Evolutionary conservation across 2,797 vertebrate species (phyloP).

Genomic region (Alfaro cultratus): DNA sequence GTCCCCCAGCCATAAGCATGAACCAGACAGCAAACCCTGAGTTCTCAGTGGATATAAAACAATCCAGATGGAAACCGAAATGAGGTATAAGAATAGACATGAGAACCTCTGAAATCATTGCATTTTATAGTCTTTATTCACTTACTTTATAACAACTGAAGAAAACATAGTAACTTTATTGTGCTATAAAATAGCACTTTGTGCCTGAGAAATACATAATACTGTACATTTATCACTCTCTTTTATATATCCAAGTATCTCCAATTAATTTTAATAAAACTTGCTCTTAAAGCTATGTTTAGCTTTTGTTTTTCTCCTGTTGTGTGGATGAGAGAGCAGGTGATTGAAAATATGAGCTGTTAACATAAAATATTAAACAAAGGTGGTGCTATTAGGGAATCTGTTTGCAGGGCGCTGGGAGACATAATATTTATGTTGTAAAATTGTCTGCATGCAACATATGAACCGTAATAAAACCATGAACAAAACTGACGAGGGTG

Average conservation of each 20-base stretch:
- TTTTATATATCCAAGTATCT: background rate
- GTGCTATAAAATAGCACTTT: too few relatives aligned
- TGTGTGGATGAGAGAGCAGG: background rate
- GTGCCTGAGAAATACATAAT: too few relatives aligned
- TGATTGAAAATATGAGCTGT: background rate
- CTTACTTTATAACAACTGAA: slow-evolving; percentile 36
- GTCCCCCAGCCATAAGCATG: slow-evolving; percentile 38
- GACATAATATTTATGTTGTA: background rate
- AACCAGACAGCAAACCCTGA: slow-evolving; percentile 26
- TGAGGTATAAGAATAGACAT: slow-evolving; percentile 52
- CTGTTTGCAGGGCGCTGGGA: background rate
- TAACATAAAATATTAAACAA: background rate
- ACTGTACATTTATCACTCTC: background rate
- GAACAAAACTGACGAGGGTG: background rate
- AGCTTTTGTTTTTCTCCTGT: background rate
- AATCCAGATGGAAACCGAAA: slow-evolving; percentile 54
- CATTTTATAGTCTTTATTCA: slow-evolving; percentile 51
- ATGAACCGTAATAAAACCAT: background rate
- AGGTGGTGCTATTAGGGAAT: background rate
- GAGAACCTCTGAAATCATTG: slow-evolving; percentile 42
- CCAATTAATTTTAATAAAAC: background rate
- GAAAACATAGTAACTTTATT: too few relatives aligned
- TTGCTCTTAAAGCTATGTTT: background rate
- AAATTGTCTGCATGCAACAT: background rate
- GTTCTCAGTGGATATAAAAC: slow-evolving; percentile 56